Percentiles rank a stretch among this genome's conserved stretches.
phyloP scores from a whole-genome alignment of 1,140 invertebrate genomes.

The Anadara kagoshimensis region DNA sequence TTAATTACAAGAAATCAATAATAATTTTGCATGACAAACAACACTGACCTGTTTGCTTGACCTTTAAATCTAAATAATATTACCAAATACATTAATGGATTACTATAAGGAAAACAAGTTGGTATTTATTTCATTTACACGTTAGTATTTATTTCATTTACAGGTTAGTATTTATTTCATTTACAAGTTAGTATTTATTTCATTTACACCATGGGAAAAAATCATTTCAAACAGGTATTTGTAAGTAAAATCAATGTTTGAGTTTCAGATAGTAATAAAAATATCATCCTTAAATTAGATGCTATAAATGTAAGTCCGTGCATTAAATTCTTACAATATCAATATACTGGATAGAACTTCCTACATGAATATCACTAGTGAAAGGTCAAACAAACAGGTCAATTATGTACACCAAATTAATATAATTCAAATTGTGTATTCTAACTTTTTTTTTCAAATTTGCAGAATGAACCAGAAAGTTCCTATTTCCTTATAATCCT shows the following conservation, averaged over 20 bases:
- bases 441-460: neutral
- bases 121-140: neutral
- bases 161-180: neutral
- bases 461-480: neutral
- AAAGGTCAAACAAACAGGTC: neutral
- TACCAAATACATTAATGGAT: neutral
- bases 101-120: neutral
- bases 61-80: neutral
- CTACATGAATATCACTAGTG: neutral
- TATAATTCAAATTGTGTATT: neutral
- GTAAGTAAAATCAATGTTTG: neutral
- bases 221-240: neutral
- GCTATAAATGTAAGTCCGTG: neutral
- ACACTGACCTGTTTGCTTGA: no score
- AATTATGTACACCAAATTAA: neutral
- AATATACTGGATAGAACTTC: neutral
- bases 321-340: neutral
- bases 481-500: neutral
- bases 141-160: no score
- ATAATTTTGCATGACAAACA: neutral
- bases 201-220: neutral
- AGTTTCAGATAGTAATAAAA: neutral
- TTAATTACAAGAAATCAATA: neutral
- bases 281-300: neutral
- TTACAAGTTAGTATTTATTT: neutral